Base-by-base conservation (phyloP, 2,888 invertebrate genomes). In the Volucella zonaria region DNA sequence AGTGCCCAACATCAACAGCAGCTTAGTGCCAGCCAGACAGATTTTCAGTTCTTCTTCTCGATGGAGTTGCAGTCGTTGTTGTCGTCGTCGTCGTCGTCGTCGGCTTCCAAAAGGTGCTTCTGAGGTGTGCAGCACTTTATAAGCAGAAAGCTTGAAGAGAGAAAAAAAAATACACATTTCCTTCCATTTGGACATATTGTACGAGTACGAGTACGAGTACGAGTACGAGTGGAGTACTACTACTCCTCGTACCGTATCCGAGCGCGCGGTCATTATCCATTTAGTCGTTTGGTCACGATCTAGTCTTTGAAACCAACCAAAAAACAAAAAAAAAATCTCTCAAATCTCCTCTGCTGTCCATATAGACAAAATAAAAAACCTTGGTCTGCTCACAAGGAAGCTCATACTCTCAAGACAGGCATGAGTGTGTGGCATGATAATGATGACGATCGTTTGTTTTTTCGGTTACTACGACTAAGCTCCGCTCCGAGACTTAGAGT, bases 241-340 rank as follows among this genome's bases (percentile, higher is more conserved):
- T 31, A 70, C 75, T 71, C 71, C 47, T 71, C 79, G 74, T 79
- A 79, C 61, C 51, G 59, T 78, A 74, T 49, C 74, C 70, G 68
- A 80, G 80, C 68, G 73, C 71, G 70, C 91, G 91, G 91, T 91
- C 91, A 91, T 91, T 91, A 91, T 91, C 91, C 91, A 91, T 91
- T 91, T 91, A 90, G 91, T 91, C 91, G 91, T 89, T 91, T 91
- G 91, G 91, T 91, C 91, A 91, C 91, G 91, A 91, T 91, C 91
- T 91, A 85, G 80, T 85, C 85, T 85, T 85, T 85, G 85, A 77
- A 74, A 38, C 18, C 52, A 66, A 66, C 11, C 11, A 54, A 45
- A 62, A 64, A 62, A 79, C 18, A 67, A 56, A 15, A 40, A 45
- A 23, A 49, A 62, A 78, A 80, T 61, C 64, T 74, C 58, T 58